Evolutionary conservation across 2,888 invertebrate genomes (phyloP).

Genomic region (Nemoura dubitans): DNA sequence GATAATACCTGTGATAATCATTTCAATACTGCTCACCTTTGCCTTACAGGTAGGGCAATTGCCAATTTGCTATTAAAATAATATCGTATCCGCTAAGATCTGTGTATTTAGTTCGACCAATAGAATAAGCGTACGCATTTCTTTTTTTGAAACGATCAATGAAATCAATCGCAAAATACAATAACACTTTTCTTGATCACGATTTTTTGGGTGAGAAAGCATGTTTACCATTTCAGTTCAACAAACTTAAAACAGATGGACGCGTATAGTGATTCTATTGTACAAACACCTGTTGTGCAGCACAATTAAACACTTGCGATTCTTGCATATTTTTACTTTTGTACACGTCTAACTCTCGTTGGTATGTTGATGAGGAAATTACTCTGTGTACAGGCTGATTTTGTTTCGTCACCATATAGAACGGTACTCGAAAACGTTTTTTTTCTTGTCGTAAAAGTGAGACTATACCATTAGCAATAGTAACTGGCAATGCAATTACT

Average conservation of each 20-base stretch:
- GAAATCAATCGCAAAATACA: background rate
- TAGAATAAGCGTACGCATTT: background rate
- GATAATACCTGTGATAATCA: background rate
- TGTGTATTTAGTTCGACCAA: background rate
- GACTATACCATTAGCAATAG: background rate
- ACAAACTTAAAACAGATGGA: background rate
- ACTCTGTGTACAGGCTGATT: background rate
- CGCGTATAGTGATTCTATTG: background rate
- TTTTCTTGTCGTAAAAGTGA: background rate
- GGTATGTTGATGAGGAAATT: background rate
- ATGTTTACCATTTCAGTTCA: background rate
- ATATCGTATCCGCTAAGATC: background rate
- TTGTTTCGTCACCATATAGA: background rate
- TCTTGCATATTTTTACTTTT: background rate
- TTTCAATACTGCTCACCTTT: background rate
- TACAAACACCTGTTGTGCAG: background rate
- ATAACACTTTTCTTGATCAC: background rate
- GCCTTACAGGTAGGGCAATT: background rate
- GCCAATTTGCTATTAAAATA: background rate
- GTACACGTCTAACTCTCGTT: background rate
- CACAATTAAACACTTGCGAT: background rate
- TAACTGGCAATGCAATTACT: background rate
- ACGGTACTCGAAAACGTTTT: background rate
- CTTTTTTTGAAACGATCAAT: background rate
- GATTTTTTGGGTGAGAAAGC: background rate